These are phyloP conservation scores for Trypoxylus dichotomus DNA, from an alignment of 1,140 invertebrate genomes.

Conservation along the genomic window DNA sequence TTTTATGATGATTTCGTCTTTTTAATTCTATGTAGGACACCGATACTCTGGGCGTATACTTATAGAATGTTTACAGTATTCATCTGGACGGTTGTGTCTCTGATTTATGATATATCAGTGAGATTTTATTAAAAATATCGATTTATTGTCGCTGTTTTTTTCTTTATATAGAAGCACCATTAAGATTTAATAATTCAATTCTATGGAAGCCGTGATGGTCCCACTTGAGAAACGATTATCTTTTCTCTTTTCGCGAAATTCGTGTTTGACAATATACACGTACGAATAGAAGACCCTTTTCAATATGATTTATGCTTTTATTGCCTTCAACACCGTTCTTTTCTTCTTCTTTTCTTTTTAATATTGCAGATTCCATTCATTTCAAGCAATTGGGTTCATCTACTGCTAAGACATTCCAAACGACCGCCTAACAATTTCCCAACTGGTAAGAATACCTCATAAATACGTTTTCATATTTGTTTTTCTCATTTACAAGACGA, in stretches of 20 bases:
- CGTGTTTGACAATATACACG: not conserved
- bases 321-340: not conserved
- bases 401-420: not conserved
- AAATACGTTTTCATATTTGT: too few species aligned
- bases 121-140: conserved; percentile 42
- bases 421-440: not conserved
- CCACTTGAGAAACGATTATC: conserved; percentile 4
- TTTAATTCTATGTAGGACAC: conserved; percentile 38
- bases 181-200: conserved; percentile 30
- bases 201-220: conserved; percentile 29
- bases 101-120: conserved; percentile 37
- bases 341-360: not conserved
- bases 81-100: conserved; percentile 33
- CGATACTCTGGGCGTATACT: conserved; percentile 39
- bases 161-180: conserved; percentile 6
- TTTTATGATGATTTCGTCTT: conserved; percentile 10
- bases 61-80: conserved; percentile 36
- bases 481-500: not conserved
- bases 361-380: not conserved
- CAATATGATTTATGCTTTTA: conserved; percentile 21
- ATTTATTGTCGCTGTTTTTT: conserved; percentile 34
- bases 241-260: conserved; percentile 26
- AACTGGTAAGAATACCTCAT: not conserved
- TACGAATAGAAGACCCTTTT: not conserved
- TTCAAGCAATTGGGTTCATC: not conserved